Evolutionary conservation across 2,888 invertebrate species (phyloP), one percentile per base, ranked within the genome.

Genomic region (Acanthosoma haemorrhoidale): DNA sequence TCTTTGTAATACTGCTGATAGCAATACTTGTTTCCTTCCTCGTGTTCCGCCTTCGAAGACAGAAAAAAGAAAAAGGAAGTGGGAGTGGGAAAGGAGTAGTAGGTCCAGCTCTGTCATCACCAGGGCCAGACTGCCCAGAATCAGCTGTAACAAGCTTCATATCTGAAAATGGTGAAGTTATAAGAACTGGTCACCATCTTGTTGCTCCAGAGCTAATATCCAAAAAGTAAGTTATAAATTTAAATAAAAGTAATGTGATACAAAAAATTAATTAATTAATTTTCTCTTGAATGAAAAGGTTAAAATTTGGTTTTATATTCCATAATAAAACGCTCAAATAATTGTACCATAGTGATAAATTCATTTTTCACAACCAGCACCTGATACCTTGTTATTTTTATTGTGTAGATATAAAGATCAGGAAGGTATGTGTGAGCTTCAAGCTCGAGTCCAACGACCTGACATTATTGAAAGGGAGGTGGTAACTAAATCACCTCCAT

Each of bases 401-500:
- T 43, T 25, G 21, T 61, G 21, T 66, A 76, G 76, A 68, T 93
- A 91, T 78, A 93, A 93, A 80, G 93, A 94, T 77, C 84, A 93
- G 39, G 92, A 93, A 70, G 70, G 70, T 82, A 84, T 63, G 89
- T 74, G 70, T 16, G 72, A 73, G 13, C 72, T 90, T 75, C 86
- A 87, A 73, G 88, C 88, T 32, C 84, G 92, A 73, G 57, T 51
- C 9, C 93, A 94, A 79, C 83, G 95, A 43, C 96, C 96, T 0
- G 96, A 96, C 79, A 94, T 96, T 31, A 96, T 96, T 75, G 94
- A 95, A 80, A 82, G 94, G 41, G 93, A 95, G 82, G 88, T 90
- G 3, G 88, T 93, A 0, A 90, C 89, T 29, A 92, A 93, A 79
- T 91, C 90, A 76, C 91, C 92, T 6, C 88, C 90, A 0, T 84